Conservation (phyloP, 2,888 invertebrate genomes). For the Aporophyla lueneburgensis region DNA sequence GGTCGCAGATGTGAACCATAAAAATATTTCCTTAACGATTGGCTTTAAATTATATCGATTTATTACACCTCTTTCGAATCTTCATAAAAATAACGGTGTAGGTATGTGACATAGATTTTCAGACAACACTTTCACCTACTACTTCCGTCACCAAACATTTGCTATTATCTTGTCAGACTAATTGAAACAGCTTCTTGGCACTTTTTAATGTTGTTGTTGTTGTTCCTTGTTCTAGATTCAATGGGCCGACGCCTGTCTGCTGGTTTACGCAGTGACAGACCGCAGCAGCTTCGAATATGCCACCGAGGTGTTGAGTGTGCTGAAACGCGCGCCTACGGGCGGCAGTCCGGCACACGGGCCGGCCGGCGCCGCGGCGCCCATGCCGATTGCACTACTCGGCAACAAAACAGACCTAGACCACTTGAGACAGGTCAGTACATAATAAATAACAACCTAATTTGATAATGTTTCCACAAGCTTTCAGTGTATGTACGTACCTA, state of each 20-base stretch:
- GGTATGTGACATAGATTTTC: slow-evolving; percentile 38
- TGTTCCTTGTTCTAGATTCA: slow-evolving; percentile 90
- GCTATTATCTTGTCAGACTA: slow-evolving; percentile 47
- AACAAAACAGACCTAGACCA: slow-evolving; percentile 96
- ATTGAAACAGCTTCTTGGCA: slow-evolving; percentile 43
- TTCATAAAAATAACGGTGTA: slow-evolving; percentile 28
- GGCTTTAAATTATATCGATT: slow-evolving; percentile 49
- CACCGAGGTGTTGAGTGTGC: slow-evolving; percentile 91
- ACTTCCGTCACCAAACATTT: slow-evolving; percentile 59
- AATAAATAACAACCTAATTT: slow-evolving; percentile 29
- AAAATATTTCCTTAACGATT: slow-evolving; percentile 30
- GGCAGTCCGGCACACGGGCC: slow-evolving; percentile 91
- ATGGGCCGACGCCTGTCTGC: slow-evolving; percentile 95
- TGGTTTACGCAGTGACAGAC: slow-evolving; percentile 95
- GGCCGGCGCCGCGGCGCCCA: slow-evolving; percentile 85
- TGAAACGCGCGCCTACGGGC: slow-evolving; percentile 90
- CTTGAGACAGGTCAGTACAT: slow-evolving; percentile 92
- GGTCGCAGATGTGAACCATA: slow-evolving; percentile 50
- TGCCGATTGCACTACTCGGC: slow-evolving; percentile 93
- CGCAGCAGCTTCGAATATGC: slow-evolving; percentile 93
- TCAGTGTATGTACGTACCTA: neutral
- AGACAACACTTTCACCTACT: slow-evolving; percentile 19
- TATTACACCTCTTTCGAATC: slow-evolving; percentile 31
- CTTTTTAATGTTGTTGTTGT: slow-evolving; percentile 48
- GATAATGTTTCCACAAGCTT: slow-evolving; percentile 35